Evolutionary conservation across 2,797 vertebrate species (phyloP).

Genomic region (Crax fasciolata): DNA sequence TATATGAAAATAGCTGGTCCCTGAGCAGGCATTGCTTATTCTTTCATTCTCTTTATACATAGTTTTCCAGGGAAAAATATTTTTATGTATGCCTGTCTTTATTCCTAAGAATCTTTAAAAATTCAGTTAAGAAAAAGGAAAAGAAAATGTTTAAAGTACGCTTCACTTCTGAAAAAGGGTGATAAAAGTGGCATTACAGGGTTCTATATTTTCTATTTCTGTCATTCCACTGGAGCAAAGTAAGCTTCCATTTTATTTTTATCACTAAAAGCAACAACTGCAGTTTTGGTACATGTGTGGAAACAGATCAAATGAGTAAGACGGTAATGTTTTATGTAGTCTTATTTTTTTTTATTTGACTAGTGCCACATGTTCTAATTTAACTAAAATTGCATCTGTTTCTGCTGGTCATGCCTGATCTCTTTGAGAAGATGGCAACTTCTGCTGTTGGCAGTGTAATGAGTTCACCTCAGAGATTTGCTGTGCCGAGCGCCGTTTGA

Average conservation of each 20-base stretch:
- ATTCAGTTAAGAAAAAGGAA: not conserved
- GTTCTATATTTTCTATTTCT: slow-evolving; percentile 45
- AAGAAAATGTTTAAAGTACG: slow-evolving; percentile 12
- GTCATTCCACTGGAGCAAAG: not conserved
- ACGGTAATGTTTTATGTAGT: slow-evolving; percentile 20
- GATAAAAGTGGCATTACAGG: slow-evolving; percentile 2
- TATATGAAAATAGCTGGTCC: slow-evolving; percentile 28
- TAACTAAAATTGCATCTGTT: slow-evolving; percentile 56
- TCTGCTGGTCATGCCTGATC: slow-evolving; percentile 62
- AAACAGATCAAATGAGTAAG: not conserved
- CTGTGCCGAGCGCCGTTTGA: slow-evolving; percentile 55
- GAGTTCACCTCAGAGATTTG: slow-evolving; percentile 59
- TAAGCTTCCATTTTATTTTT: slow-evolving; percentile 56
- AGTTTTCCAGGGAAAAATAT: not conserved
- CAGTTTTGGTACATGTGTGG: not conserved
- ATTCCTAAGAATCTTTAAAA: slow-evolving; percentile 48
- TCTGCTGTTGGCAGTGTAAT: slow-evolving; percentile 48
- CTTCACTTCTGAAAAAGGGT: slow-evolving; percentile 8
- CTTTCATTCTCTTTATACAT: not conserved
- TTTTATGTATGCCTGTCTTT: not conserved
- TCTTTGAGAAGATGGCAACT: slow-evolving; percentile 58
- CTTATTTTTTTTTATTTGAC: not conserved
- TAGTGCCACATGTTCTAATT: not conserved
- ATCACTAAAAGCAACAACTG: slow-evolving; percentile 41
- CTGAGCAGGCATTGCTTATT: slow-evolving; percentile 8